These are phyloP conservation scores for Brenthis ino DNA, from an alignment of 2,888 invertebrate species.

Conservation along the genomic window DNA sequence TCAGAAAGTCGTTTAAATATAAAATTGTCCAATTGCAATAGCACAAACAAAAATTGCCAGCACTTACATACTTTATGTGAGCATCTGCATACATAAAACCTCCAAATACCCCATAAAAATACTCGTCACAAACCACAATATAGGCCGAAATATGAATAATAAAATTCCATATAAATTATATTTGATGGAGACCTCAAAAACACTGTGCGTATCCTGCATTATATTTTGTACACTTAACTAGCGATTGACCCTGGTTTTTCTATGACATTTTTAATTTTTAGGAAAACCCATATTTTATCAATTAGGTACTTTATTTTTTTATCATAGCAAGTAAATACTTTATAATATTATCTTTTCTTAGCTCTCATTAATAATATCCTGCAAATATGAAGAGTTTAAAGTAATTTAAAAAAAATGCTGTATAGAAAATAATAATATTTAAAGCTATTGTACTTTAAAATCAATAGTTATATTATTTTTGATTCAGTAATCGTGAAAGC, in stretches of 20 bases:
- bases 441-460: too few species aligned
- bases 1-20: background rate
- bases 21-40: background rate
- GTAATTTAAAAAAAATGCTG: too few species aligned
- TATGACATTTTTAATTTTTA: background rate
- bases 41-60: constrained; percentile 12
- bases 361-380: too few species aligned
- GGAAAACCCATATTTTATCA: too few species aligned
- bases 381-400: too few species aligned
- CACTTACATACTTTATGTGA: constrained; percentile 12
- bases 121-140: constrained; percentile 25
- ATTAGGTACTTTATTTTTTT: too few species aligned
- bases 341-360: too few species aligned
- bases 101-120: constrained; percentile 29
- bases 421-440: too few species aligned
- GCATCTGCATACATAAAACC: constrained; percentile 18
- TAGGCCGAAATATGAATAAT: constrained; percentile 25
- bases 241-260: background rate
- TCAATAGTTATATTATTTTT: too few species aligned
- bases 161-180: constrained; percentile 23
- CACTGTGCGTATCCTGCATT: background rate
- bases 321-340: too few species aligned
- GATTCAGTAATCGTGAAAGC: background rate
- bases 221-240: background rate
- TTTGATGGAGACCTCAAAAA: constrained; percentile 18